Percentiles rank a stretch among this genome's conserved stretches.
These are phyloP conservation scores for Heliconius aoede DNA, from an alignment of 2,888 invertebrate genomes.

Conservation along the genomic window DNA sequence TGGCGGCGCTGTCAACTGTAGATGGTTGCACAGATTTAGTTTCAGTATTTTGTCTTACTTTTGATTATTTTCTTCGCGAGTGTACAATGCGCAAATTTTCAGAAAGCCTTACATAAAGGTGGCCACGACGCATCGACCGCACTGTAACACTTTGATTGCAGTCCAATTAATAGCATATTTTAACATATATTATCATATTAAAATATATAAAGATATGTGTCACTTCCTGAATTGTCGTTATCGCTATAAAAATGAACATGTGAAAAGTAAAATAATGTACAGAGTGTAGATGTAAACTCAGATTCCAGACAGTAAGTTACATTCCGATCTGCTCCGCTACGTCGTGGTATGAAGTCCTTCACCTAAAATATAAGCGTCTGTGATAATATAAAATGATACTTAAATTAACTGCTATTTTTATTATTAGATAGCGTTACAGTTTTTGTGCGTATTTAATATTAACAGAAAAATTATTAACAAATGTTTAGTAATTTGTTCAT, in stretches of 20 bases:
- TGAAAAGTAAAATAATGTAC: not conserved
- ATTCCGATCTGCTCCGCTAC: slow-evolving; percentile 45
- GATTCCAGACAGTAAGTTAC: slow-evolving; percentile 36
- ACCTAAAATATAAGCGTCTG: slow-evolving; percentile 42
- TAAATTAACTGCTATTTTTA: slow-evolving; percentile 4
- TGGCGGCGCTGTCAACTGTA: too few relatives aligned
- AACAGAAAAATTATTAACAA: not conserved
- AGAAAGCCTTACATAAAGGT: too few relatives aligned
- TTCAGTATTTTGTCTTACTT: too few relatives aligned
- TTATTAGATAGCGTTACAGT: not conserved
- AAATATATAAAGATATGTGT: not conserved
- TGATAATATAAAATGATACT: slow-evolving; percentile 36
- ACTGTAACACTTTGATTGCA: not conserved
- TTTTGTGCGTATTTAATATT: not conserved
- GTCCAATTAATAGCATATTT: not conserved
- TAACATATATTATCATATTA: not conserved
- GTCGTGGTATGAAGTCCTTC: slow-evolving; percentile 43
- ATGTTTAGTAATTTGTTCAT: not conserved
- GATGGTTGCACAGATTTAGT: too few relatives aligned
- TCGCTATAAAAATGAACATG: not conserved
- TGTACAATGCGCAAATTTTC: too few relatives aligned
- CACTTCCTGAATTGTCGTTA: slow-evolving; percentile 3
- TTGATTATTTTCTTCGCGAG: too few relatives aligned
- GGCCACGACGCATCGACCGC: too few relatives aligned
- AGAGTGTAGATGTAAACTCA: slow-evolving; percentile 5